These are phyloP conservation scores for Labia minor DNA, from an alignment of 2,888 invertebrate genomes.

Conservation along the genomic window DNA sequence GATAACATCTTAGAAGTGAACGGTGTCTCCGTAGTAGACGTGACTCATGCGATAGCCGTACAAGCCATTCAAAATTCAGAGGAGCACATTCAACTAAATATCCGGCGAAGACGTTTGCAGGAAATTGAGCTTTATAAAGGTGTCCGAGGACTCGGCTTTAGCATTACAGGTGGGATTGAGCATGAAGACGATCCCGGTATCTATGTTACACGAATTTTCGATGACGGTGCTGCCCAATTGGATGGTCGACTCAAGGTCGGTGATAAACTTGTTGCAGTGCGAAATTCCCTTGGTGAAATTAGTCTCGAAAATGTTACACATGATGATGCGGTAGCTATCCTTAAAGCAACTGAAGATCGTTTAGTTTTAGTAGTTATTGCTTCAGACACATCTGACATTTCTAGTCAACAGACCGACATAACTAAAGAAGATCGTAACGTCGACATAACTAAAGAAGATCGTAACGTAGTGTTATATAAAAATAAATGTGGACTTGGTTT, in stretches of 20 bases:
- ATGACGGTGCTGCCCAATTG: not conserved
- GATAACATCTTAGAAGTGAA: conserved; percentile 90
- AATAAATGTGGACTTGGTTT: conserved; percentile 89
- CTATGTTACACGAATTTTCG: not conserved
- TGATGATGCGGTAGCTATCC: not conserved
- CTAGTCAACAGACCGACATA: not conserved
- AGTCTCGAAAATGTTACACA: not conserved
- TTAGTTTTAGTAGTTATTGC: not conserved
- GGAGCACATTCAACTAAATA: not conserved
- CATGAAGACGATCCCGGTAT: not conserved
- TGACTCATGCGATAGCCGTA: conserved; percentile 96
- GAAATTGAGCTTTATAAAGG: not conserved
- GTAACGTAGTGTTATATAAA: conserved; percentile 79
- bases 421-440: conserved; percentile 69
- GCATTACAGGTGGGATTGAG: not conserved
- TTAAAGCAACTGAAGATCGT: not conserved
- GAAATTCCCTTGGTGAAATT: not conserved
- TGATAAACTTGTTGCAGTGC: not conserved
- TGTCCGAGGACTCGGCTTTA: not conserved
- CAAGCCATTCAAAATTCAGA: conserved; percentile 45
- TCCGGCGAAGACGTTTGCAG: not conserved
- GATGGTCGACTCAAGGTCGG: not conserved
- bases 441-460: conserved; percentile 54
- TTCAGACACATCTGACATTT: not conserved
- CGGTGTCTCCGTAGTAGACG: conserved; percentile 76